Evolutionary conservation across 2,888 invertebrate genomes (phyloP).

Genomic region (Caenorhabditis sulstoni): DNA sequence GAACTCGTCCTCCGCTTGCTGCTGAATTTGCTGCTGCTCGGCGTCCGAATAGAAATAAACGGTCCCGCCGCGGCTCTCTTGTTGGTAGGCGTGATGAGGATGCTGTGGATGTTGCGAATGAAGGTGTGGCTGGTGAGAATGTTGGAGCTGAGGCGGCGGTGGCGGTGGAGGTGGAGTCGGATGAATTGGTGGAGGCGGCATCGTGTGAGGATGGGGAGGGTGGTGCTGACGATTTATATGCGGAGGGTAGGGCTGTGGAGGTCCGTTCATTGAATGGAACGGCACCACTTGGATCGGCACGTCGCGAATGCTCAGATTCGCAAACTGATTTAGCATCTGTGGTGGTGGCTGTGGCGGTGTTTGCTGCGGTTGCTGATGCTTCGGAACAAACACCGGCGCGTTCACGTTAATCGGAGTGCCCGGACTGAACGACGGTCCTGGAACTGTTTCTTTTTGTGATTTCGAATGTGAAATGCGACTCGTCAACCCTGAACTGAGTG

Average conservation of each 20-base stretch:
- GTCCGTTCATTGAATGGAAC: background rate
- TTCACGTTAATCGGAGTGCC: background rate
- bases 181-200: background rate
- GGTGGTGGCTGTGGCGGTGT: slow-evolving; percentile 12
- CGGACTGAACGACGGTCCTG: slow-evolving; percentile 47
- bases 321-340: slow-evolving; percentile 10
- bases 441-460: too few relatives aligned
- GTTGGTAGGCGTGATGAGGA: slow-evolving; percentile 22
- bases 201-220: too few relatives aligned
- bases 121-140: background rate
- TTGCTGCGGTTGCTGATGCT: slow-evolving; percentile 49
- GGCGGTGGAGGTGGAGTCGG: background rate
- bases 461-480: too few relatives aligned
- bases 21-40: background rate
- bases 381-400: slow-evolving; percentile 57
- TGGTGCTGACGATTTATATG: slow-evolving; percentile 4
- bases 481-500: too few relatives aligned
- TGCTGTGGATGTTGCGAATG: slow-evolving; percentile 3
- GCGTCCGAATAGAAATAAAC: slow-evolving; percentile 59
- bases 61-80: slow-evolving; percentile 66
- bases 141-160: background rate
- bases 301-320: slow-evolving; percentile 22
- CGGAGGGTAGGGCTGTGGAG: background rate
- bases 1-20: background rate
- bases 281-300: slow-evolving; percentile 25